Base-by-base conservation (phyloP, 37 sponge, comb jelly and placozoan species). In the Bolinopsis microptera region DNA sequence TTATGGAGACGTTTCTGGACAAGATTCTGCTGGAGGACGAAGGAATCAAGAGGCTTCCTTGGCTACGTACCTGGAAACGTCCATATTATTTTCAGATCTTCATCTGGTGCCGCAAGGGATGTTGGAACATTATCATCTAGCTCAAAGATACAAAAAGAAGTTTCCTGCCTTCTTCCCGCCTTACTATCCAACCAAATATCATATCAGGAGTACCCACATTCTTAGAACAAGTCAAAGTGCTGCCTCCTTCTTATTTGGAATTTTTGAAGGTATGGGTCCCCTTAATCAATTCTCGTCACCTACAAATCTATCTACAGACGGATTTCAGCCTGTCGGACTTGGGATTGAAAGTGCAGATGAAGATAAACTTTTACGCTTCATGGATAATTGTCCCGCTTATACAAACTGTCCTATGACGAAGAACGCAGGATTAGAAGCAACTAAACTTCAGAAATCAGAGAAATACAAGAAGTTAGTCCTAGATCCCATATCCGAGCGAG, bases 121-220 rank as follows among this genome's bases (percentile, higher is more conserved):
- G 75, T 28, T 72, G 75, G 75, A 72, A 72, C 75, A 72, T 21
- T 72, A 30, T 28, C 75, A 72, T 28, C 75, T 72, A 28, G 75
- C 31, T n/a, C 75, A 72, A 28, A 72, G 75, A 28, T 72, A 30
- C 75, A 30, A 28, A n/a, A 8, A 72, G 75, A 72, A n/a, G 75
- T 72, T 72, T n/a, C 27, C 31, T 28, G 31, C 75, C 26, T n/a
- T 72, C 75, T 72, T 72, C 75, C 75, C 75, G 2, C 3, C 13
- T 30, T 72, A 72, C 75, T 72, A 72, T n/a, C 75, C 75, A 30
- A 21, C 75, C 27, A 72, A 21, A 3, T 72, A 72, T 72, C 31
- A 72, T 28, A 21, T 72, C n/a, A 72, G 75, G 18, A 28, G 31
- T n/a, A 72, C 75, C 3, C 26, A 24, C 26, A 30, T 30, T 28